A percentile compares a stretch with the other conserved stretches of the same genome.
Evolutionary conservation across 2,888 invertebrate species (phyloP).

Genomic region (Scaptomyza flava): DNA sequence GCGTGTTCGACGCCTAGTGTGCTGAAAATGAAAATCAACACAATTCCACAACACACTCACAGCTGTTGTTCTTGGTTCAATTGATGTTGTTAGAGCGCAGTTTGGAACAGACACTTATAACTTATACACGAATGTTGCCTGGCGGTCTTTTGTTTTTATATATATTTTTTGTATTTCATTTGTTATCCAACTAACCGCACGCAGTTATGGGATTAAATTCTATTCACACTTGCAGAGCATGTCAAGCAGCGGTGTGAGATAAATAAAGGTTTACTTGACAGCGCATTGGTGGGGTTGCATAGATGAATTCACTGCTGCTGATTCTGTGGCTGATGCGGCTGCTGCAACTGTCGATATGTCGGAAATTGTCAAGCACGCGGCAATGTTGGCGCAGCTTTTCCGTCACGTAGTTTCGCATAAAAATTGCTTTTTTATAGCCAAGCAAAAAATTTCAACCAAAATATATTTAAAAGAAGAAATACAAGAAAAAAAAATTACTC

Average conservation of each 20-base stretch:
- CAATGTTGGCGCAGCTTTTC: conserved; percentile 30
- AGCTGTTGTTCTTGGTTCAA: conserved; percentile 45
- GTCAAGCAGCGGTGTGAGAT: background rate
- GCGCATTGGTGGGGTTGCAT: background rate
- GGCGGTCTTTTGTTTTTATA: conserved; percentile 16
- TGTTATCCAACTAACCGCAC: conserved; percentile 40
- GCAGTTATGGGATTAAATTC: conserved; percentile 68
- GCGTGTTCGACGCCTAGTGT: conserved; percentile 57
- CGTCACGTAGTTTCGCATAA: conserved; percentile 63
- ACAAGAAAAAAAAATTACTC: background rate
- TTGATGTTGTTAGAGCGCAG: conserved; percentile 22
- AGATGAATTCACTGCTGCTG: conserved; percentile 13
- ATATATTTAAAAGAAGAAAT: background rate
- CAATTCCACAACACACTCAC: conserved; percentile 40
- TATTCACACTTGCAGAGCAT: conserved; percentile 51
- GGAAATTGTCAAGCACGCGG: conserved; percentile 71
- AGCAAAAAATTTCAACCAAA: conserved; percentile 4
- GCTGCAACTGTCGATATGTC: conserved; percentile 69
- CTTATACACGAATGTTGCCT: conserved; percentile 37
- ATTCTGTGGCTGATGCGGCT: conserved; percentile 6
- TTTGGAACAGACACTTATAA: conserved; percentile 55
- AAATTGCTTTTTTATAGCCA: conserved; percentile 36
- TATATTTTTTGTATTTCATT: conserved; percentile 20
- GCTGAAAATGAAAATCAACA: conserved; percentile 80
- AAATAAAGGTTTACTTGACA: background rate